Evolutionary conservation across 1,140 invertebrate species (phyloP).

Genomic region (Euglossa dilemma): DNA sequence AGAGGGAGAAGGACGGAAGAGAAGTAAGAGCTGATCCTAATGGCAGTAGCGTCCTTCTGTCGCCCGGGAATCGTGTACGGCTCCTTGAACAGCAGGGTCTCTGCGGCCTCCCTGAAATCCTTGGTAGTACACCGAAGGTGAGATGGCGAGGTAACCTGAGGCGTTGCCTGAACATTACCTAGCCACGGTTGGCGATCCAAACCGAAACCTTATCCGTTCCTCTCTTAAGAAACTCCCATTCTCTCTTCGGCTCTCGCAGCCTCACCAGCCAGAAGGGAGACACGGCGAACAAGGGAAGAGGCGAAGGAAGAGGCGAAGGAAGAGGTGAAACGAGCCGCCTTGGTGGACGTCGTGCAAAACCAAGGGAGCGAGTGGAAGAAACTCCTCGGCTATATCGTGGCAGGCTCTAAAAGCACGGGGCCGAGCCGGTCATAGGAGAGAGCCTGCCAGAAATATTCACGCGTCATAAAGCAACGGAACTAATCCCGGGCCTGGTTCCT

Average conservation of each 20-base stretch:
- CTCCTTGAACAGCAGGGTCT: slow-evolving; percentile 66
- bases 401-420: slow-evolving; percentile 54
- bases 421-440: slow-evolving; percentile 28
- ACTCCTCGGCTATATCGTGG: slow-evolving; percentile 51
- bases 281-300: slow-evolving; percentile 1
- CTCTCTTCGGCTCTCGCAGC: slow-evolving; percentile 26
- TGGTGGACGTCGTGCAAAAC: slow-evolving; percentile 9
- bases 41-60: slow-evolving; percentile 71
- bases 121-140: slow-evolving; percentile 70
- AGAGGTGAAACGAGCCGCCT: background rate
- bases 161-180: slow-evolving; percentile 71
- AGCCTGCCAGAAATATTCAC: slow-evolving; percentile 70
- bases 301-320: background rate
- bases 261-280: background rate
- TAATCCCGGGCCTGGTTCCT: slow-evolving; percentile 49
- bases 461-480: slow-evolving; percentile 74
- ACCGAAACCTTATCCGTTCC: slow-evolving; percentile 72
- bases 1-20: background rate
- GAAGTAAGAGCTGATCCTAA: slow-evolving; percentile 68
- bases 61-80: slow-evolving; percentile 65
- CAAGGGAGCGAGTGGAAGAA: slow-evolving; percentile 30
- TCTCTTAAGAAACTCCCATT: slow-evolving; percentile 68
- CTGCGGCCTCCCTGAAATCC: slow-evolving; percentile 70
- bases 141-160: slow-evolving; percentile 73
- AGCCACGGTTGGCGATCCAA: slow-evolving; percentile 68